These are phyloP conservation scores for Branchipolynoe longqiensis DNA, from an alignment of 2,888 invertebrate species.

Conservation along the genomic window DNA sequence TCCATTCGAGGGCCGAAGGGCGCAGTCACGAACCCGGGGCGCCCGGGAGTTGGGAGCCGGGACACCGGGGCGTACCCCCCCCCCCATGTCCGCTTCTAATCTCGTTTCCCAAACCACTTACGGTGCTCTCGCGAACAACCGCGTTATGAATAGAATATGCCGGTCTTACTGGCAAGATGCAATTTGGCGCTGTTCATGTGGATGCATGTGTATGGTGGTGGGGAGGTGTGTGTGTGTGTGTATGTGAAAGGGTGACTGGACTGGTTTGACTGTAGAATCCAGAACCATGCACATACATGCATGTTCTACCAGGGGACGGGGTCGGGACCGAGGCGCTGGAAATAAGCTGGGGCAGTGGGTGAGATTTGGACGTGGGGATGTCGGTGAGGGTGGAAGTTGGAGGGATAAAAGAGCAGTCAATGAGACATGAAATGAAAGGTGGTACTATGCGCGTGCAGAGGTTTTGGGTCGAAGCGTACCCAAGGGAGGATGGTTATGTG, in stretches of 20 bases:
- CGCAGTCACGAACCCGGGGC: not conserved
- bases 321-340: not conserved
- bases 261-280: no score
- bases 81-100: conserved; percentile 20
- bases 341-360: not conserved
- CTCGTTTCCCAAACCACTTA: conserved; percentile 40
- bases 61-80: not conserved
- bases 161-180: conserved; percentile 12
- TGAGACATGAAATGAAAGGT: no score
- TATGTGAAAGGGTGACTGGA: not conserved
- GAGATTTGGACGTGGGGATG: not conserved
- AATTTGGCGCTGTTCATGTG: conserved; percentile 8
- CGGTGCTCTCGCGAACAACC: conserved; percentile 12
- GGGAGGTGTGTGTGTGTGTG: no score
- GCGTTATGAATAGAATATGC: conserved; percentile 26
- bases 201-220: not conserved
- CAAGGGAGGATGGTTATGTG: no score
- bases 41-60: not conserved
- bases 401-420: no score
- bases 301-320: not conserved
- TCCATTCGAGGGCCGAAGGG: not conserved
- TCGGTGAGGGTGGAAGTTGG: not conserved
- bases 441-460: no score
- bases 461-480: no score
- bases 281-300: no score